These are phyloP conservation scores for Tenthredo notha DNA, from an alignment of 2,888 invertebrate species.

Conservation along the genomic window DNA sequence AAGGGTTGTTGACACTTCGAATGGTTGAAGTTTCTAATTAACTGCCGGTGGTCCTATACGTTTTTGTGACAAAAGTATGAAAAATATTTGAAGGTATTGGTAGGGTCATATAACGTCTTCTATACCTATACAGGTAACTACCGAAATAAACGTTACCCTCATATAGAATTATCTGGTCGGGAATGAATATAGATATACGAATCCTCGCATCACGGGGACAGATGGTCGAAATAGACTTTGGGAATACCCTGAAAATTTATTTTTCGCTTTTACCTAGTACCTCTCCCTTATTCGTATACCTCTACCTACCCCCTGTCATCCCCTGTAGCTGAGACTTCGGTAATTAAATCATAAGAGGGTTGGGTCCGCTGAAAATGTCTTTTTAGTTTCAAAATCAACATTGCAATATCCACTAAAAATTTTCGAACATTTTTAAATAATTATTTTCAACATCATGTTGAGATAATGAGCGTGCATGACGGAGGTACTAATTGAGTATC, in stretches of 20 bases:
- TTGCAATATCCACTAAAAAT: neutral
- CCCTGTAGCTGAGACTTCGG: neutral
- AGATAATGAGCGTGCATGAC: neutral
- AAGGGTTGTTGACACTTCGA: constrained; percentile 2
- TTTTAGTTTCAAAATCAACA: too few relatives aligned
- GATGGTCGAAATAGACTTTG: constrained; percentile 2
- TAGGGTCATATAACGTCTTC: neutral
- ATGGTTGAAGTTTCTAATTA: constrained; percentile 20
- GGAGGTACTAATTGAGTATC: neutral
- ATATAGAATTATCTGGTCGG: neutral
- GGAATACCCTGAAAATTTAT: neutral
- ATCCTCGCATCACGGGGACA: neutral
- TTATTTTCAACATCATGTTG: neutral
- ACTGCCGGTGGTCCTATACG: neutral
- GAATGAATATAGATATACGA: neutral
- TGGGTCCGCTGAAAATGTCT: neutral
- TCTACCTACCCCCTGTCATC: neutral
- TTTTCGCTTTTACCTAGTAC: neutral
- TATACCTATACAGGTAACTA: neutral
- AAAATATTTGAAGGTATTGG: neutral
- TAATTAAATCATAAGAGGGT: neutral
- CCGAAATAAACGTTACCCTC: neutral
- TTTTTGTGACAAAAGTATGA: neutral
- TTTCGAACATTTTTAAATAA: neutral
- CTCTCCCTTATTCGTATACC: neutral